Evolutionary conservation across 2,113 vertebrate species (phyloP).

Genomic region (Picathartes gymnocephalus): DNA sequence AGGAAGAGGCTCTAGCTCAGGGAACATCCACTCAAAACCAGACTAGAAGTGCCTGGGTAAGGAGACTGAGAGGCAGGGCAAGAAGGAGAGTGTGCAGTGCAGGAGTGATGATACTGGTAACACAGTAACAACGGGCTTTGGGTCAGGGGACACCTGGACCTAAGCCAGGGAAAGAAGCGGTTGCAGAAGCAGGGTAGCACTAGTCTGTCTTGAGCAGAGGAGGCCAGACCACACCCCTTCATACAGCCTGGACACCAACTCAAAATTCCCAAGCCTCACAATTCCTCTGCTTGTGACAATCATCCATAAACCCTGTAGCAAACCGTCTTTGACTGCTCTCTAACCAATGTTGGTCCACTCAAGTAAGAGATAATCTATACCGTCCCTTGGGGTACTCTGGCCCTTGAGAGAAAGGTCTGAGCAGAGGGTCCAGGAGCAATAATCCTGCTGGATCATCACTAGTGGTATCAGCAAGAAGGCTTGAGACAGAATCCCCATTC

Average conservation of each 20-base stretch:
- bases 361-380: background rate
- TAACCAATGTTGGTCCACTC: background rate
- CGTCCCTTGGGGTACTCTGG: background rate
- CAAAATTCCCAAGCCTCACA: background rate
- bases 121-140: background rate
- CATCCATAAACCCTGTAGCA: rapidly evolving
- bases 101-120: background rate
- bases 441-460: background rate
- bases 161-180: background rate
- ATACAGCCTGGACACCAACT: background rate
- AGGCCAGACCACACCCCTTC: background rate
- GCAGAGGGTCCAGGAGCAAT: background rate
- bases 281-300: background rate
- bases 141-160: background rate
- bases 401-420: background rate
- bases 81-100: background rate
- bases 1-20: background rate
- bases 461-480: background rate
- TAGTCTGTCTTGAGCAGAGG: background rate
- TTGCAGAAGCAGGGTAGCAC: background rate
- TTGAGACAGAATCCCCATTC: background rate
- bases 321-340: background rate
- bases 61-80: background rate
- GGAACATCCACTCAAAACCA: background rate
- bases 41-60: background rate